These are phyloP conservation scores for Lynx canadensis DNA, from an alignment of 2,113 vertebrate species.

Conservation along the genomic window DNA sequence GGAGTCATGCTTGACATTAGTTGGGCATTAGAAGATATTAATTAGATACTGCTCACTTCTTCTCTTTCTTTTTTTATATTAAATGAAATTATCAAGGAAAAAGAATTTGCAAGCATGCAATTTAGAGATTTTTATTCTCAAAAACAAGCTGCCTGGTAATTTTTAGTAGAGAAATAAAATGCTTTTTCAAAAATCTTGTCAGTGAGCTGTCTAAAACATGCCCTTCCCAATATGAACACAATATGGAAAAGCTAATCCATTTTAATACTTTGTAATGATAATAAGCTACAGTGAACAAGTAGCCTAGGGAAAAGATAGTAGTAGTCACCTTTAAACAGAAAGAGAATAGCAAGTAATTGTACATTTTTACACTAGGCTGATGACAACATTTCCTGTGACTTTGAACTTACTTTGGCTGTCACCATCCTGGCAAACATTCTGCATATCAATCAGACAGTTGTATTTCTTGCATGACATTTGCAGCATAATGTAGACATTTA, in stretches of 20 bases:
- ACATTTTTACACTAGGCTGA: slow-evolving; percentile 86
- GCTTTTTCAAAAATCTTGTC: slow-evolving; percentile 80
- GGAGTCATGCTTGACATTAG: slow-evolving; percentile 84
- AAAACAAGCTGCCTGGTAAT: slow-evolving; percentile 82
- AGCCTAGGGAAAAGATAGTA: slow-evolving; percentile 85
- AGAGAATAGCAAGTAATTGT: slow-evolving; percentile 84
- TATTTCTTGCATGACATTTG: slow-evolving; percentile 81
- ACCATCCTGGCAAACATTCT: slow-evolving; percentile 81
- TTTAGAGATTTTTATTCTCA: slow-evolving; percentile 83
- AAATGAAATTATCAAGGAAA: slow-evolving; percentile 83
- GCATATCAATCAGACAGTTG: slow-evolving; percentile 83
- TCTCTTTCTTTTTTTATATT: slow-evolving; percentile 76
- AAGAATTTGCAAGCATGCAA: slow-evolving; percentile 81
- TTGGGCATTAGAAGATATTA: slow-evolving; percentile 86
- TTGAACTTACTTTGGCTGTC: slow-evolving; percentile 87
- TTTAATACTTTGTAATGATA: slow-evolving; percentile 87
- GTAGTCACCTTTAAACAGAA: slow-evolving; percentile 86
- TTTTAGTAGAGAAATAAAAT: slow-evolving; percentile 81
- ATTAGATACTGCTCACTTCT: slow-evolving; percentile 83
- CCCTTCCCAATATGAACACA: slow-evolving; percentile 82
- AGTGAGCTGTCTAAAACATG: slow-evolving; percentile 82
- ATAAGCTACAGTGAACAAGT: slow-evolving; percentile 85
- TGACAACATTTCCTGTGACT: slow-evolving; percentile 85
- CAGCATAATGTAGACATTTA: slow-evolving; percentile 81
- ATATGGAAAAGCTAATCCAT: slow-evolving; percentile 85